Percentiles rank a stretch among this genome's conserved stretches.
phyloP scores from a whole-genome alignment of 30 jellyfish, hydroid and myxozoan genomes.

The Sanderia malayensis region DNA sequence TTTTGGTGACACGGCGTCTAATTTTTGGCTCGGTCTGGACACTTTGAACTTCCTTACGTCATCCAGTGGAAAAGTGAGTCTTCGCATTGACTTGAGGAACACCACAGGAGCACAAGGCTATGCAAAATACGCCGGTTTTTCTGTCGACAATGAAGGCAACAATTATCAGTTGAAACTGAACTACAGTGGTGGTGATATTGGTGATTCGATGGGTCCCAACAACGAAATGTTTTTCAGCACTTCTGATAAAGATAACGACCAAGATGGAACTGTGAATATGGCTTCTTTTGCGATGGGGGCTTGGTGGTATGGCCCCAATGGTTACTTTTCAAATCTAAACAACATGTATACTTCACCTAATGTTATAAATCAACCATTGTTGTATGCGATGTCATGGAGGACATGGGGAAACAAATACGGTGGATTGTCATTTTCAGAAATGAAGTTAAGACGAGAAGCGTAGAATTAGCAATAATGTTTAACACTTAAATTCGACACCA shows the following conservation, averaged over 20 bases:
- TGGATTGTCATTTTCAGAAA: neutral
- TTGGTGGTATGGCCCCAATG: neutral
- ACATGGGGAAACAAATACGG: neutral
- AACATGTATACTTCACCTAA: neutral
- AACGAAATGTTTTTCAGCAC: neutral
- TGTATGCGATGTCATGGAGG: neutral
- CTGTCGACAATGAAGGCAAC: neutral
- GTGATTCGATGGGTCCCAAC: neutral
- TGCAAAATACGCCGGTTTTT: neutral
- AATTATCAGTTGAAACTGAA: neutral
- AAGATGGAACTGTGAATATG: neutral
- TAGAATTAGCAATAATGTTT: no score
- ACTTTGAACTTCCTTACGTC: neutral
- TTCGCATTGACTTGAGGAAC: neutral
- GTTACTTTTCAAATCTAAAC: neutral
- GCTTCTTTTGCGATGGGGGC: neutral
- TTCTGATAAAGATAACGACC: neutral
- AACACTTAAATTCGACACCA: no score
- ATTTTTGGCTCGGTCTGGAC: neutral
- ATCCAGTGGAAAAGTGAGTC: neutral
- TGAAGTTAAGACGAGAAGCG: neutral
- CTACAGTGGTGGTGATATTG: neutral
- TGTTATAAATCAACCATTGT: neutral
- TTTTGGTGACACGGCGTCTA: neutral
- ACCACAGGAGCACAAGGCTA: neutral